phyloP scores from a whole-genome alignment of 1,140 invertebrate genomes.

The Apis cerana region DNA sequence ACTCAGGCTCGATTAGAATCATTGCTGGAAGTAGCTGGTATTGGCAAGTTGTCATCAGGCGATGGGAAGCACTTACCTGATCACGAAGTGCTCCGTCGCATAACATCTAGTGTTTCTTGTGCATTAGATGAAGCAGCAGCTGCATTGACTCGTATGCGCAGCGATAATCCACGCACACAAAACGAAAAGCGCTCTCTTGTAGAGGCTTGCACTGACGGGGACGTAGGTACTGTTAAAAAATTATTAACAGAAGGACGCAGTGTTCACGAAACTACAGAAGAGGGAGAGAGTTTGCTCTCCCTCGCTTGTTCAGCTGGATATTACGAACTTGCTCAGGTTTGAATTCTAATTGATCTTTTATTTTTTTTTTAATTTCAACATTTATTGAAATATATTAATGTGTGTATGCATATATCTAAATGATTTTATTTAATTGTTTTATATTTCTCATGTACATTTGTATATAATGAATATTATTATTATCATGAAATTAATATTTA shows the following conservation, averaged over 20 bases:
- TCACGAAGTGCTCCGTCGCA: conserved; percentile 90
- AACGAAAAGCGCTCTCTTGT: conserved; percentile 87
- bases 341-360: conserved; percentile 33
- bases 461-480: neutral
- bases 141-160: conserved; percentile 96
- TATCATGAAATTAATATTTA: neutral
- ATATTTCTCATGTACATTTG: neutral
- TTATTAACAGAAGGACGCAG: conserved; percentile 94
- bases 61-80: conserved; percentile 90
- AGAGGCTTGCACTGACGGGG: conserved; percentile 95
- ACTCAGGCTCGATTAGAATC: conserved; percentile 94
- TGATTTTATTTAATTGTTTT: neutral
- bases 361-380: neutral
- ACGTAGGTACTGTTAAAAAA: conserved; percentile 93
- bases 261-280: conserved; percentile 95
- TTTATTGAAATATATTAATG: neutral
- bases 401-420: neutral
- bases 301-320: conserved; percentile 96
- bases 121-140: conserved; percentile 97
- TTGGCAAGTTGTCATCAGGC: conserved; percentile 86
- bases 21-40: conserved; percentile 93
- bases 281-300: conserved; percentile 95
- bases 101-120: conserved; percentile 94
- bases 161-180: conserved; percentile 85
- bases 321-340: conserved; percentile 94